Conservation (phyloP, 2,888 invertebrate genomes). For the Drosophila picticornis region DNA sequence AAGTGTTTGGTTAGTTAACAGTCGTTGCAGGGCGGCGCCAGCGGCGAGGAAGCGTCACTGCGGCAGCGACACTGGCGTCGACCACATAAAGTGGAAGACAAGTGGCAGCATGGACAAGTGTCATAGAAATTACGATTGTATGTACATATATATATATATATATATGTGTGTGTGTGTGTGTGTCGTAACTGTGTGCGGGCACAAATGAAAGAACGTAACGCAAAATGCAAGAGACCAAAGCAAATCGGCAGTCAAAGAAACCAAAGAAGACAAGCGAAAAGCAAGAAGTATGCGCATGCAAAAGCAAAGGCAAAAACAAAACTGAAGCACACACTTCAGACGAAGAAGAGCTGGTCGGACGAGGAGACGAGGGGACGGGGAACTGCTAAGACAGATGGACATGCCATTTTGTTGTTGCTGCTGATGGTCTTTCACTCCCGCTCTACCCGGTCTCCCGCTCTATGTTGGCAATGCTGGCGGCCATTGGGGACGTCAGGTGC, state of each 20-base stretch:
- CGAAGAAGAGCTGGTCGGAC: slow-evolving; percentile 47
- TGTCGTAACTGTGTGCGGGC: slow-evolving; percentile 48
- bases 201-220: slow-evolving; percentile 68
- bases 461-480: slow-evolving; percentile 16
- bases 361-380: slow-evolving; percentile 38
- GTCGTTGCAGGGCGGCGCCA: slow-evolving; percentile 35
- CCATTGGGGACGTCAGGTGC: slow-evolving; percentile 61
- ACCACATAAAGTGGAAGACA: slow-evolving; percentile 80
- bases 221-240: slow-evolving; percentile 76
- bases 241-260: slow-evolving; percentile 59
- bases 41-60: slow-evolving; percentile 12
- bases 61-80: slow-evolving; percentile 33
- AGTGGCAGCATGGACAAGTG: slow-evolving; percentile 80
- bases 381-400: slow-evolving; percentile 55
- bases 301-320: slow-evolving; percentile 43
- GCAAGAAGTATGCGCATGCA: slow-evolving; percentile 39
- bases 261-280: slow-evolving; percentile 26
- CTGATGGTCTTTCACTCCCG: neutral
- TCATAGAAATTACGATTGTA: slow-evolving; percentile 70
- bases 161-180: slow-evolving; percentile 12
- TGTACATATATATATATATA: slow-evolving; percentile 11
- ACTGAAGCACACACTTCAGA: slow-evolving; percentile 78
- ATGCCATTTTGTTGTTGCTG: slow-evolving; percentile 59
- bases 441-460: neutral
- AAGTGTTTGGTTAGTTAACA: slow-evolving; percentile 71